Conservation (phyloP, 2,113 vertebrate species). For the Crotalus viridis region DNA sequence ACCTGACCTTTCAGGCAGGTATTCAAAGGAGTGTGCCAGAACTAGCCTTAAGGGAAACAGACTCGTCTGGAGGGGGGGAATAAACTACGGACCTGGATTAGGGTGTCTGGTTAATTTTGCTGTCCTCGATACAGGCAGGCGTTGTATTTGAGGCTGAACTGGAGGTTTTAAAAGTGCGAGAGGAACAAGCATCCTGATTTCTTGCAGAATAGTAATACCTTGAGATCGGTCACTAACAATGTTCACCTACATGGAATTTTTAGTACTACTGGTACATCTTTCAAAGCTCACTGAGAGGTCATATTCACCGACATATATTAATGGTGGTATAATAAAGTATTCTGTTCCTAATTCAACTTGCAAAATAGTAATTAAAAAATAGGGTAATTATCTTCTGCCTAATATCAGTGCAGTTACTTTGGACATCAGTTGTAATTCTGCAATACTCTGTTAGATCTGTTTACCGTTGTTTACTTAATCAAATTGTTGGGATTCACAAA, state of each 20-base stretch:
- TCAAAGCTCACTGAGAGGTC: background rate
- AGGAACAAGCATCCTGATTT: background rate
- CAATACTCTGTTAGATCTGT: background rate
- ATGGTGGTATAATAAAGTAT: background rate
- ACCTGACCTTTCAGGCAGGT: too few relatives aligned
- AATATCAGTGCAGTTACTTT: background rate
- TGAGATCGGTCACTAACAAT: too few relatives aligned
- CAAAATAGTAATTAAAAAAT: background rate
- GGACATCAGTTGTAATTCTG: background rate
- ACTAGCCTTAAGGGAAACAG: background rate
- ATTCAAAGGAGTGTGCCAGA: background rate
- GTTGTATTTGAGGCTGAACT: background rate
- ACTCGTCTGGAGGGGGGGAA: background rate
- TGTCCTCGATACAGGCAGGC: background rate
- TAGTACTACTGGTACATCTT: too few relatives aligned
- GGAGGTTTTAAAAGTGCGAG: background rate
- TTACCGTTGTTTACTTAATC: background rate
- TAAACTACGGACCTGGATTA: background rate
- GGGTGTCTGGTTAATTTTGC: background rate
- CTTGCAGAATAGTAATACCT: background rate
- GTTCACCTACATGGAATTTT: background rate
- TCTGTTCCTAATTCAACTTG: background rate
- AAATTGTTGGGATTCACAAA: background rate
- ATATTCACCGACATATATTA: background rate
- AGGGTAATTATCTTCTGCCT: background rate